Base-by-base conservation (phyloP, 2,113 vertebrate species). In the Bambusicola thoracicus region DNA sequence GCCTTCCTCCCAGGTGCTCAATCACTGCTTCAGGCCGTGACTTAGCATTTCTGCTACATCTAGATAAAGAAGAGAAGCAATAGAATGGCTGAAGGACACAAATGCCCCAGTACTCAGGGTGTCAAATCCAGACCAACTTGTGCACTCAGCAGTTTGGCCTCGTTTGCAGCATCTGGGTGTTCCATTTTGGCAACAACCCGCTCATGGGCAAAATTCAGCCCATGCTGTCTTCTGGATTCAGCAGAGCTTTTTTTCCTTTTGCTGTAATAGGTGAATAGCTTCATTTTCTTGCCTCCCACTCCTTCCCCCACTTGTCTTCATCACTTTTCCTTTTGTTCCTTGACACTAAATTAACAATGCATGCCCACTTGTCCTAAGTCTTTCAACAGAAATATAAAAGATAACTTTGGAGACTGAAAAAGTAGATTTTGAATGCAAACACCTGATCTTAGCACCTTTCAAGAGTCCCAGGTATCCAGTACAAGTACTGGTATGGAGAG, bases 61-160 rank as follows among this genome's bases (percentile, higher is more conserved):
- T 29, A 58, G 73, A 74, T 66, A 68, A 78, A 89, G n/a, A 41
- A 46, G 62, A 81, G 62, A 41, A 83, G 80, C 10, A 46, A 8
- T n/a, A 51, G 55, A 94, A 40, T 12, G 41, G 40, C 41, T 20
- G 41, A 77, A 81, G 51, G 77, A 13, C 73, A 48, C 11, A 61
- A 69, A 77, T 15, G 11, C 62, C 27, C 6, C 0, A 0, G 4
- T 8, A 6, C 46, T 74, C 13, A 12, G 22, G 14, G n/a, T 73
- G 74, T 66, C 55, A 40, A 59, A 49, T 25, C n/a, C 55, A 61
- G 38, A 11, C 46, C 41, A 63, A 30, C 17, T 5, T 36, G 0
- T 18, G 22, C 5, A 7, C 8, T 32, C 49, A 58, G 38, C 46
- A 40, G 55, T 34, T 4, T 17, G 19, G 5, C 22, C n/a, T 74